Evolutionary conservation across 2,113 vertebrate species (phyloP), one percentile per base, ranked within the genome.

Genomic region (Phrynosoma blainvillii): DNA sequence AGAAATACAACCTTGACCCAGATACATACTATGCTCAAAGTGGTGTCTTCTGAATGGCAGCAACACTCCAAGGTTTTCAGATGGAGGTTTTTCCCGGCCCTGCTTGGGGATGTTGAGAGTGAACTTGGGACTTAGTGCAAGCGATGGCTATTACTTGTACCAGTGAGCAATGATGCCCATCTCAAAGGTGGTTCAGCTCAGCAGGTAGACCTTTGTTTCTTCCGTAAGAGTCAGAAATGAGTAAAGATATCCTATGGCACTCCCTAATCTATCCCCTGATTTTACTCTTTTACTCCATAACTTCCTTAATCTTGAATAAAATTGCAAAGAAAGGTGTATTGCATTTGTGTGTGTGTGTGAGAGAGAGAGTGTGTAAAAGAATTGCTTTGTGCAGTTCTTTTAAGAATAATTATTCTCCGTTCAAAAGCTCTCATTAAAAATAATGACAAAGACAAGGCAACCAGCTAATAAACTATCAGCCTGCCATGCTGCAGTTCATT

Each of bases 381-480:
- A 1, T 14, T n/a, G 30, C 9, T 79, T 59, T 13, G 2, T 70
- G 56, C 18, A 56, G 21, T 21, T 47, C 83, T 83, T 89, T 90
- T 80, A 89, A 88, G 75, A 79, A 21, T 21, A 42, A 88, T 62
- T 85, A 84, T 81, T 20, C 27, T 88, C 81, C 54, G 78, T 85
- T 92, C 85, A 90, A 84, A 71, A 27, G 73, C 42, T 75, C 88
- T 74, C 13, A 8, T 47, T 83, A 77, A 92, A 85, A 92, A 88
- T 68, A 42, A 90, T 68, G 80, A 86, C 84, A 85, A 87, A 82
- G 85, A 71, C 30, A 87, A 82, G 85, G 75, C 32, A 68, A 85
- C 79, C 89, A 68, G 81, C 78, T 93, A 93, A 94, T 86, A 92
- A 92, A 93, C 71, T 92, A 78, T 85, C 79, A 70, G 66, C 85